A percentile compares a stretch with the other conserved stretches of the same genome.
phyloP scores from a whole-genome alignment of 2,888 invertebrate species.

The Dicycla oo region DNA sequence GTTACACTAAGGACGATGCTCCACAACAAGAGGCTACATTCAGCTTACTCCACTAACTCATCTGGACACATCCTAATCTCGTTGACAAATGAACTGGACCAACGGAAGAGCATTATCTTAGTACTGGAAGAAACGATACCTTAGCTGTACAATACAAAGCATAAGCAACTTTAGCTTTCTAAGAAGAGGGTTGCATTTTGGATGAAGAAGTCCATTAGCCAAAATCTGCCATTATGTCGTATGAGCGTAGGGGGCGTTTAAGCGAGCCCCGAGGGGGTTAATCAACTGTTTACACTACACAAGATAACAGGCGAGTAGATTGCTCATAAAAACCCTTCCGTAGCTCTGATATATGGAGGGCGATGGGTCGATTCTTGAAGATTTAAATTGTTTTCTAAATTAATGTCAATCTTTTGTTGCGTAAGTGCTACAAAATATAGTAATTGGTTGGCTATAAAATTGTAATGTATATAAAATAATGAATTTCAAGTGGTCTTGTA shows the following conservation, averaged over 20 bases:
- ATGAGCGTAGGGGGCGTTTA: conserved; percentile 65
- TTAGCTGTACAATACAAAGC: conserved; percentile 22
- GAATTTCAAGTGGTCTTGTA: not conserved
- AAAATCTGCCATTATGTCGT: conserved; percentile 63
- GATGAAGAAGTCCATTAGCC: not conserved
- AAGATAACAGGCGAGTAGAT: conserved; percentile 64
- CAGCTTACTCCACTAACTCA: conserved; percentile 65
- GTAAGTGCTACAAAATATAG: not conserved
- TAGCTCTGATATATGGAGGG: conserved; percentile 49
- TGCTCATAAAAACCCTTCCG: conserved; percentile 67
- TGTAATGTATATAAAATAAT: not conserved
- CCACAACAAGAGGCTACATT: conserved; percentile 61
- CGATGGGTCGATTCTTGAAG: conserved; percentile 24
- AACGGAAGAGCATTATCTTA: conserved; percentile 69
- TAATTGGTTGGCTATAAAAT: not conserved
- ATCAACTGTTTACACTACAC: conserved; percentile 70
- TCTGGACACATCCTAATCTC: conserved; percentile 70
- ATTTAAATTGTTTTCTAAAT: conserved; percentile 50
- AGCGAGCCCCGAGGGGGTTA: conserved; percentile 65
- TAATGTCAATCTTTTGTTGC: conserved; percentile 16
- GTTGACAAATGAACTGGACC: conserved; percentile 73
- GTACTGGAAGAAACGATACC: conserved; percentile 62
- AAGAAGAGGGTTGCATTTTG: conserved; percentile 38
- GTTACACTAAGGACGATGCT: conserved; percentile 62
- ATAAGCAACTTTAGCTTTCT: conserved; percentile 32